Conservation (phyloP, 2,888 invertebrate genomes). For the Cantharis lateralis region DNA sequence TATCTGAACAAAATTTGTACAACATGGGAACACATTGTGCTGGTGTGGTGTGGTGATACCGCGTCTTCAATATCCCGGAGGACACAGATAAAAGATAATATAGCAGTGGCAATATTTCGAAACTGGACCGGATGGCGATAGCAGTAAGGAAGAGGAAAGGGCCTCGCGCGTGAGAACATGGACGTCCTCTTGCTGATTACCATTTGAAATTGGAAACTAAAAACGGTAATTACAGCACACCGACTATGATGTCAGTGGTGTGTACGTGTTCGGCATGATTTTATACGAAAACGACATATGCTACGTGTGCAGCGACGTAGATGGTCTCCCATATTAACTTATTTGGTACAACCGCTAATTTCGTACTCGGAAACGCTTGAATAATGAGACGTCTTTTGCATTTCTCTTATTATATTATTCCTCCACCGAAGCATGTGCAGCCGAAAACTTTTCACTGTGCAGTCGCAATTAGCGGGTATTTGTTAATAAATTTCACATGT, state of each 20-base stretch:
- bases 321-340: constrained; percentile 18
- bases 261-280: constrained; percentile 33
- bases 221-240: constrained; percentile 44
- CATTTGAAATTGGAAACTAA: constrained; percentile 47
- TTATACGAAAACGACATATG: constrained; percentile 17
- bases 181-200: constrained; percentile 42
- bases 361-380: constrained; percentile 18
- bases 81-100: constrained; percentile 32
- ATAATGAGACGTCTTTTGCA: constrained; percentile 8
- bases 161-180: constrained; percentile 44
- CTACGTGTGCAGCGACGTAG: constrained; percentile 5
- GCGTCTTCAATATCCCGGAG: constrained; percentile 23
- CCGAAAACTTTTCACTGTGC: background rate
- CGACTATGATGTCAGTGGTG: constrained; percentile 41
- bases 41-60: constrained; percentile 19
- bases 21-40: constrained; percentile 2
- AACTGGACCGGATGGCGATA: constrained; percentile 40
- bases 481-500: background rate
- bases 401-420: background rate
- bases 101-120: constrained; percentile 31
- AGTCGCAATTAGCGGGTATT: background rate
- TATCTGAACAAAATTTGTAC: constrained; percentile 11
- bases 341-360: constrained; percentile 23
- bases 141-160: constrained; percentile 35
- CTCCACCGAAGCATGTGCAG: background rate